Evolutionary conservation across 2,797 vertebrate genomes (phyloP), one percentile per base, ranked within the genome.

Genomic region (Alosa sapidissima): DNA sequence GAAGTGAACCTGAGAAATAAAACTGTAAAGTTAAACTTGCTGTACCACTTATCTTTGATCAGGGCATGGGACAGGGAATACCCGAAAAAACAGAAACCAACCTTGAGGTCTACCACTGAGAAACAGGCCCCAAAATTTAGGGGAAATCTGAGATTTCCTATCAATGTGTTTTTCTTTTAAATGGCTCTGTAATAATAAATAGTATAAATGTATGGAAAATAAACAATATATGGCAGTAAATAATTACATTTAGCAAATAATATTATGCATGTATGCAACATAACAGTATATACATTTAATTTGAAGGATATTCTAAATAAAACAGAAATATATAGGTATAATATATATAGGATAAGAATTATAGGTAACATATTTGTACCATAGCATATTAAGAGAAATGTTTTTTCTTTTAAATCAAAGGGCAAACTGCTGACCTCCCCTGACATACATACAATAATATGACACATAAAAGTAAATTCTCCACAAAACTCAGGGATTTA

Each of bases 61-160:
- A 78, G 72, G 72, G 36, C 72, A 78, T 7, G n/a, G 41, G 72
- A 60, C 72, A 87, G 88, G 88, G 89, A 90, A 90, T 87, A 86
- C 87, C 88, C 88, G 81, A 62, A 82, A 62, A 81, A 83, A 52
- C 11, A 52, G 81, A 51, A 52, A 45, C 54, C 65, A 28, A 75
- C 68, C 8, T 48, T 78, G 72, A 78, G 72, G 72, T 45, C 81
- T 84, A 90, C 89, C 87, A 54, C 88, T 88, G 49, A 86, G 19
- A 82, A 45, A 82, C 82, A 60, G 82, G 55, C 58, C 11, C 72
- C 83, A 65, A 84, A 87, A 81, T 81, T 84, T 81, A 68, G 87
- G 85, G 84, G 88, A 90, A 90, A 86, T 86, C 87, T 88, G 81
- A 84, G 82, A 51, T 87, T 89, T 90, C 87, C 88, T 86, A 68